Conservation (phyloP, 2,888 invertebrate species). For the Drosophila setosimentum region DNA sequence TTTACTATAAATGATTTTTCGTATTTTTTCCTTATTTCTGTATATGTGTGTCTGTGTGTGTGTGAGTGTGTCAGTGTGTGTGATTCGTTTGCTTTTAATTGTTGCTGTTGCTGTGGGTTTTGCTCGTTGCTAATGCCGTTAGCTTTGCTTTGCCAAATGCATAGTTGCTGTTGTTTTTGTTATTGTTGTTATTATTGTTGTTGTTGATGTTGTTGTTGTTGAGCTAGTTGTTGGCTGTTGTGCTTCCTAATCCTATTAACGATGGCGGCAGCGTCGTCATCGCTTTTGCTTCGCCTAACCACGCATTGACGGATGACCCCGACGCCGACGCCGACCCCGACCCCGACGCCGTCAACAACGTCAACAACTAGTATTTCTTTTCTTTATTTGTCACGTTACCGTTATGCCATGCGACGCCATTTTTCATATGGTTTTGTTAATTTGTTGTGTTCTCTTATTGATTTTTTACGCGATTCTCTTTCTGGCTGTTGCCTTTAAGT, state of each 20-base stretch:
- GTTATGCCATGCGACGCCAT: slow-evolving; percentile 59
- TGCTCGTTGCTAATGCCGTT: slow-evolving; percentile 72
- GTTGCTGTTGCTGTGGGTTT: slow-evolving; percentile 58
- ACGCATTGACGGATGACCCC: slow-evolving; percentile 13
- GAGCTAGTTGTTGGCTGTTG: slow-evolving; percentile 56
- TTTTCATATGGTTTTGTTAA: slow-evolving; percentile 44
- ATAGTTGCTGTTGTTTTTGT: slow-evolving; percentile 2
- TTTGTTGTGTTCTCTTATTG: slow-evolving; percentile 30
- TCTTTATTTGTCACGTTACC: slow-evolving; percentile 18
- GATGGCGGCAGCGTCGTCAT: slow-evolving; percentile 67
- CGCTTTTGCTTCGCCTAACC: slow-evolving; percentile 47
- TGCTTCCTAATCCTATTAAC: slow-evolving; percentile 78
- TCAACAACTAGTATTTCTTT: slow-evolving; percentile 6
- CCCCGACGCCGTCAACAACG: background rate
- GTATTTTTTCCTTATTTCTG: slow-evolving; percentile 23
- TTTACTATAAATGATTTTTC: slow-evolving; percentile 70
- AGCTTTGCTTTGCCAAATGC: slow-evolving; percentile 60
- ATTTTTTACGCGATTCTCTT: slow-evolving; percentile 23
- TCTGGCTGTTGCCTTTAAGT: slow-evolving; percentile 8
- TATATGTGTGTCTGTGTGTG: slow-evolving; percentile 27
- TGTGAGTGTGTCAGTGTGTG: slow-evolving; percentile 27
- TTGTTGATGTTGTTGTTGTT: slow-evolving; percentile 39
- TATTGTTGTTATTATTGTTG: slow-evolving; percentile 35
- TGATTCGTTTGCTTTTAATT: slow-evolving; percentile 59
- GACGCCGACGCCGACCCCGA: background rate